Percentiles rank a stretch among this genome's conserved stretches.
phyloP scores from a whole-genome alignment of 2,888 invertebrate species.

The Luffia ferchaultella region DNA sequence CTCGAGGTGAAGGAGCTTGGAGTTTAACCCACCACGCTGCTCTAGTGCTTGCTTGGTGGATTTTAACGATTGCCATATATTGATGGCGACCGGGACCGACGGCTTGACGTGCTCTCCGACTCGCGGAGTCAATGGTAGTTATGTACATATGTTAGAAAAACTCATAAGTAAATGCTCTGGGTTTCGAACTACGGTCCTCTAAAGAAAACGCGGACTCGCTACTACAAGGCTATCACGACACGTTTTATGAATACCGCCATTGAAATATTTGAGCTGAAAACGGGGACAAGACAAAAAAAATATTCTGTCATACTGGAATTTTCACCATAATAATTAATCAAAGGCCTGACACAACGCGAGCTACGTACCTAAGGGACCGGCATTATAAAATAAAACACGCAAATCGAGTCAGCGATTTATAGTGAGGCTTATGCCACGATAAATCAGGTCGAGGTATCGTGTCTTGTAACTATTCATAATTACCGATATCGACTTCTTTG shows the following conservation, averaged over 20 bases:
- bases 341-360: constrained; percentile 25
- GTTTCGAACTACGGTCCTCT: no score
- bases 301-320: background rate
- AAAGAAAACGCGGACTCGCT: no score
- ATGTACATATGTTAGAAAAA: no score
- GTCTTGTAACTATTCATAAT: constrained; percentile 39
- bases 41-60: no score
- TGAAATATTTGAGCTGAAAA: background rate
- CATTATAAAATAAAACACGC: constrained; percentile 21
- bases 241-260: background rate
- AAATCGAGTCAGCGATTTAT: constrained; percentile 22
- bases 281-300: background rate
- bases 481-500: constrained; percentile 45
- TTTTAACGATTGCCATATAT: no score
- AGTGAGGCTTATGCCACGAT: constrained; percentile 26
- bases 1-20: no score
- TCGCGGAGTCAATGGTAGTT: no score
- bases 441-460: constrained; percentile 25
- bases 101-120: no score
- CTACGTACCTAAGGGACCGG: constrained; percentile 27
- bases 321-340: constrained; percentile 26
- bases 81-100: no score
- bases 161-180: no score
- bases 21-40: no score
- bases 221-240: no score